Conservation (phyloP, 2,113 vertebrate genomes). For the Tragelaphus scriptus region DNA sequence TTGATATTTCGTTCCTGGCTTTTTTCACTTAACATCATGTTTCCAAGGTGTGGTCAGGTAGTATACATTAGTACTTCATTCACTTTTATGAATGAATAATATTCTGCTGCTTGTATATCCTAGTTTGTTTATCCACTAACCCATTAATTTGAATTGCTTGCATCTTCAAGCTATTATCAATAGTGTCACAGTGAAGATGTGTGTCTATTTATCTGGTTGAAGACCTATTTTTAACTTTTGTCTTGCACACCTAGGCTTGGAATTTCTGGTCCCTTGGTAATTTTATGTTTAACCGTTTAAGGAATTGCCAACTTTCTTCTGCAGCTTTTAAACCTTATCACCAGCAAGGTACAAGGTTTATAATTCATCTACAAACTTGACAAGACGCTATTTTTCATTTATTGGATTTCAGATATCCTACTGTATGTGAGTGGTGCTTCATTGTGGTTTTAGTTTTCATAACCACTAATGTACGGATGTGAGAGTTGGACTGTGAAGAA, state of each 20-base stretch:
- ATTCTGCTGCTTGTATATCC: neutral
- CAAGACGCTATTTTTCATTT: neutral
- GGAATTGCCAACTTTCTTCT: neutral
- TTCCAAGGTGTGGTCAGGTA: neutral
- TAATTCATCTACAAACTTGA: neutral
- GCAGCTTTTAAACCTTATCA: neutral
- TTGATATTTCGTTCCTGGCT: neutral
- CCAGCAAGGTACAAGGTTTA: neutral
- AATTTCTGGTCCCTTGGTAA: neutral
- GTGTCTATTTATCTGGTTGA: neutral
- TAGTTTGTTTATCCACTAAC: neutral
- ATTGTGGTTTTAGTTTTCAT: neutral
- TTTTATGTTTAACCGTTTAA: neutral
- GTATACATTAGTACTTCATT: neutral
- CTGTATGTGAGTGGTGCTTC: neutral
- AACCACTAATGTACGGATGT: neutral
- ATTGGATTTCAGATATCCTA: neutral
- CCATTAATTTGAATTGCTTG: neutral
- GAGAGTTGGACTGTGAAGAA: too few relatives aligned
- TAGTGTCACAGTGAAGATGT: neutral
- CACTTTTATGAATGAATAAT: neutral
- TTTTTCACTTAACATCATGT: neutral
- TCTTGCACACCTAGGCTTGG: neutral
- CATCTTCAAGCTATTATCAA: neutral
- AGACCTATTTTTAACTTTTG: neutral